Percentiles rank a stretch among this genome's conserved stretches.
Evolutionary conservation across 1,140 invertebrate species (phyloP).

Genomic region (Drosophila pectinifera): DNA sequence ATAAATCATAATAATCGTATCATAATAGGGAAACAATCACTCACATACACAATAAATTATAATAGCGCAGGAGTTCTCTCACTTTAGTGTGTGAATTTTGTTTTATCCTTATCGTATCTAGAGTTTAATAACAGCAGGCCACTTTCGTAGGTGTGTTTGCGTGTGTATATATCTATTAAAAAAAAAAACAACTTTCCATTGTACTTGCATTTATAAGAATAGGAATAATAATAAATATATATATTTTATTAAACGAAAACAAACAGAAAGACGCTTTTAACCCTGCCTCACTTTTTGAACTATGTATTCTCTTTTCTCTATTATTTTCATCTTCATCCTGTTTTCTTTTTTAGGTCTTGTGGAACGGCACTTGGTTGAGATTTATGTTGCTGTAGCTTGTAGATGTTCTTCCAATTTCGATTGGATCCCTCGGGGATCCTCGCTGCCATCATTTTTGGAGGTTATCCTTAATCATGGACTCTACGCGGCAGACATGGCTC

Average conservation of each 20-base stretch:
- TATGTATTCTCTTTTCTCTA: slow-evolving; percentile 24
- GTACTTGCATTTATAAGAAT: slow-evolving; percentile 50
- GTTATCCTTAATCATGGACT: too few species aligned
- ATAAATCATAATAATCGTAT: slow-evolving; percentile 51
- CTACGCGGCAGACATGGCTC: neutral
- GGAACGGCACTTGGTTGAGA: slow-evolving; percentile 66
- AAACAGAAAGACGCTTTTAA: slow-evolving; percentile 37
- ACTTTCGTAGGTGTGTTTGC: slow-evolving; percentile 32
- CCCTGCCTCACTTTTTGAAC: slow-evolving; percentile 34
- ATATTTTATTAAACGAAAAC: slow-evolving; percentile 49
- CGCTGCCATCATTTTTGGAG: neutral
- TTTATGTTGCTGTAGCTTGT: slow-evolving; percentile 44
- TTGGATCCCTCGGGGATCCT: neutral
- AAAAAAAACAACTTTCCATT: slow-evolving; percentile 42
- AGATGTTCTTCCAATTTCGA: neutral
- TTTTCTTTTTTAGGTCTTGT: slow-evolving; percentile 40
- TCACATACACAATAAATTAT: slow-evolving; percentile 65
- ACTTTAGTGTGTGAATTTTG: slow-evolving; percentile 1
- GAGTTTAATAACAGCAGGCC: slow-evolving; percentile 59
- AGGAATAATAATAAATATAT: slow-evolving; percentile 47
- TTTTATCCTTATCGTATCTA: slow-evolving; percentile 44
- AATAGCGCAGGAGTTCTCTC: slow-evolving; percentile 50
- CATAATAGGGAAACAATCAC: slow-evolving; percentile 49
- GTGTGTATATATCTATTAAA: slow-evolving; percentile 22
- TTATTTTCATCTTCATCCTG: neutral